Percentiles rank a stretch among this genome's conserved stretches.
These are phyloP conservation scores for Eupithecia subumbrata DNA, from an alignment of 2,888 invertebrate species.

Conservation along the genomic window DNA sequence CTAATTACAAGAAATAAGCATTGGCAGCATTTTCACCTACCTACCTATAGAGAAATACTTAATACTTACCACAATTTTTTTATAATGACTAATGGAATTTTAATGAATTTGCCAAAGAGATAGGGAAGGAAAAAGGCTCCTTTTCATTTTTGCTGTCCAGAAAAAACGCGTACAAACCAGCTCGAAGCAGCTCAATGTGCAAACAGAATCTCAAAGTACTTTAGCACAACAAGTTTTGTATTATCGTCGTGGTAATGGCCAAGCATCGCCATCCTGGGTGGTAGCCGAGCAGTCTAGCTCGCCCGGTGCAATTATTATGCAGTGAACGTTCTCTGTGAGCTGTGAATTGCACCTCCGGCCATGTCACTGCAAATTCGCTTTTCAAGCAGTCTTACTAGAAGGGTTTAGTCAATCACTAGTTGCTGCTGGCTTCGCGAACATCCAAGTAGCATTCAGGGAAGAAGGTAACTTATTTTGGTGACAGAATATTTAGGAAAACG, in stretches of 20 bases:
- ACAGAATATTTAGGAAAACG: not conserved
- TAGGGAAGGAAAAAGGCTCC: not conserved
- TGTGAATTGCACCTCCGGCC: constrained; percentile 44
- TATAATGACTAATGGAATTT: not conserved
- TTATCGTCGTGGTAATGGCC: constrained; percentile 10
- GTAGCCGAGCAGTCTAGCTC: constrained; percentile 70
- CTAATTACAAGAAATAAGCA: not conserved
- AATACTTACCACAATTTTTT: not conserved
- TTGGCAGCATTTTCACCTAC: not conserved
- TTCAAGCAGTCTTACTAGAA: not conserved
- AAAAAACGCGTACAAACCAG: not conserved
- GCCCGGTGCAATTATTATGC: constrained; percentile 57
- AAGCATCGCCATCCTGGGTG: constrained; percentile 57
- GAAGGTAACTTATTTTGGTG: not conserved
- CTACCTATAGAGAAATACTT: not conserved
- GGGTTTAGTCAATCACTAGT: not conserved
- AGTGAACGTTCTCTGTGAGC: constrained; percentile 49
- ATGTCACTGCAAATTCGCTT: constrained; percentile 2
- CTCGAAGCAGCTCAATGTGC: not conserved
- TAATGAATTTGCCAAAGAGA: not conserved
- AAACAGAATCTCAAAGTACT: not conserved
- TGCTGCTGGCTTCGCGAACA: too few relatives aligned
- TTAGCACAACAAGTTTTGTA: constrained; percentile 2
- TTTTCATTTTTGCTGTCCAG: not conserved
- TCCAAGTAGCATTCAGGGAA: not conserved